Conservation (phyloP, 2,888 invertebrate genomes). For the Rhorus exstirpatorius region DNA sequence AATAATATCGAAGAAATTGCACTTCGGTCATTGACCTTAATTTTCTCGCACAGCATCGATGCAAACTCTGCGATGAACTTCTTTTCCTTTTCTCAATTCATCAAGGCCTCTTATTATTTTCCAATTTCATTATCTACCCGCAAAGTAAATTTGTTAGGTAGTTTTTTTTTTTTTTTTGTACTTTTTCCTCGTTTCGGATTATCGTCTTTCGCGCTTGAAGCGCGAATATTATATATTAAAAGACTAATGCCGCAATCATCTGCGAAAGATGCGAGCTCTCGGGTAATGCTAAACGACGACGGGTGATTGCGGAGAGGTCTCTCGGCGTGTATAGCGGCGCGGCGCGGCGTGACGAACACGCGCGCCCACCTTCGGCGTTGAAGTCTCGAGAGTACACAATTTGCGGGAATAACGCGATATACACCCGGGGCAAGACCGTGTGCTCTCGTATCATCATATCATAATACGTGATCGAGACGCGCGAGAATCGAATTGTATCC, state of each 20-base stretch:
- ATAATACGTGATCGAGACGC: slow-evolving; percentile 53
- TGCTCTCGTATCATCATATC: slow-evolving; percentile 41
- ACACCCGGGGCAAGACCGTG: slow-evolving; percentile 22
- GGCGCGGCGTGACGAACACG: slow-evolving; percentile 64
- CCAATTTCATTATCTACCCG: slow-evolving; percentile 23
- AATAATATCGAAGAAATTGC: background rate
- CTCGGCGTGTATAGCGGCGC: no score
- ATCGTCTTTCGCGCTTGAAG: slow-evolving; percentile 15
- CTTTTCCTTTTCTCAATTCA: slow-evolving; percentile 1
- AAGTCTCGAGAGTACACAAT: slow-evolving; percentile 43
- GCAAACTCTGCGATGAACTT: background rate
- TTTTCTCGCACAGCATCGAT: slow-evolving; percentile 8
- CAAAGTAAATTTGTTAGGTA: slow-evolving; percentile 21
- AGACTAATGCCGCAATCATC: slow-evolving; percentile 59
- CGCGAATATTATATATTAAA: slow-evolving; percentile 51
- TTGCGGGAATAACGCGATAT: slow-evolving; percentile 54
- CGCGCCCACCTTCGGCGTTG: slow-evolving; percentile 36
- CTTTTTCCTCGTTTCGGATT: background rate
- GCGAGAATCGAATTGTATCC: slow-evolving; percentile 50
- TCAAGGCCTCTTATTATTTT: slow-evolving; percentile 24
- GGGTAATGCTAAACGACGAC: slow-evolving; percentile 49
- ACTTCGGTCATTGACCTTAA: background rate
- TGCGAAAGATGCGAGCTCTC: slow-evolving; percentile 33
- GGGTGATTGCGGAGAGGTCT: no score
- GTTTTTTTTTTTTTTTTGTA: background rate